Conservation (phyloP, 2,113 vertebrate genomes). For the Odontophorus gujanensis region DNA sequence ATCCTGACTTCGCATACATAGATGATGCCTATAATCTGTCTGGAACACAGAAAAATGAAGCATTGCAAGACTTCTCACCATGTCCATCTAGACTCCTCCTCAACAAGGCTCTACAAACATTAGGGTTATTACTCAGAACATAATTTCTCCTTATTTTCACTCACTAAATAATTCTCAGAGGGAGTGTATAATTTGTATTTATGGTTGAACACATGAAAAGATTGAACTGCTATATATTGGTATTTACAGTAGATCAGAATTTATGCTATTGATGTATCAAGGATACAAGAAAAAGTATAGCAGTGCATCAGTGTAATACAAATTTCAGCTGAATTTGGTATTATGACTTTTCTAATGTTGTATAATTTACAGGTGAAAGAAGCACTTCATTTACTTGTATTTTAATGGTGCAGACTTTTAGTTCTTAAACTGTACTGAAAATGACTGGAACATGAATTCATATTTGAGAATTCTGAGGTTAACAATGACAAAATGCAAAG, state of each 20-base stretch:
- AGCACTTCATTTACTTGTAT: background rate
- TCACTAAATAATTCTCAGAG: background rate
- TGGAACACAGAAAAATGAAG: background rate
- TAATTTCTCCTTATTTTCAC: background rate
- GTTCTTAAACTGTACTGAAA: background rate
- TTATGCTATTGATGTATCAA: background rate
- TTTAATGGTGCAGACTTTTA: background rate
- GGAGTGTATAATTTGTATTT: background rate
- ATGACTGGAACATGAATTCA: background rate
- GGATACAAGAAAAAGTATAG: slow-evolving; percentile 4
- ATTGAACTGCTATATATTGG: background rate
- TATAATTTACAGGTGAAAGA: background rate
- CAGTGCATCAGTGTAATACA: background rate
- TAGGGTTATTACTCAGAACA: background rate
- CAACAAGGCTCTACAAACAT: background rate
- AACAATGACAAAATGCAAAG: background rate
- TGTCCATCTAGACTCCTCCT: background rate
- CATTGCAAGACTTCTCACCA: background rate
- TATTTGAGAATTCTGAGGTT: background rate
- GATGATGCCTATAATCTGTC: background rate
- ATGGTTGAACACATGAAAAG: background rate
- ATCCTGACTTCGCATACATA: background rate
- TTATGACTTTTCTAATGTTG: background rate
- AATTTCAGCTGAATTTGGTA: background rate
- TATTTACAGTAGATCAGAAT: background rate